phyloP scores from a whole-genome alignment of 1,140 invertebrate species.

The Chelonus insularis region DNA sequence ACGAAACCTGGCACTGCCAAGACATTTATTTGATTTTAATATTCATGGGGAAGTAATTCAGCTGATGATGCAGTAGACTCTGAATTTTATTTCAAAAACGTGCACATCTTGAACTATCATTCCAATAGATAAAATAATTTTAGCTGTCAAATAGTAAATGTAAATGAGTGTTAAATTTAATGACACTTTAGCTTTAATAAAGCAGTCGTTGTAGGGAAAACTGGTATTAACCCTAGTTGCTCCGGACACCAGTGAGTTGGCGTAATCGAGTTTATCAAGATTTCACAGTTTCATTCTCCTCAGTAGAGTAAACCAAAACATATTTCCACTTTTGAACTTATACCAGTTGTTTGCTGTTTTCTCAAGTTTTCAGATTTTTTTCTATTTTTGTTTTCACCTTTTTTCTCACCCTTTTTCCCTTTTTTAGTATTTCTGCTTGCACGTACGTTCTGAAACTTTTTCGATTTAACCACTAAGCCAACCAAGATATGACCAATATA shows the following conservation, averaged over 20 bases:
- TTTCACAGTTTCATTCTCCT: constrained; percentile 35
- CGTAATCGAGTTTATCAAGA: constrained; percentile 38
- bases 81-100: not conserved
- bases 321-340: constrained; percentile 30
- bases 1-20: too few species aligned
- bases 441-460: constrained; percentile 22
- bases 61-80: not conserved
- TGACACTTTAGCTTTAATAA: constrained; percentile 17
- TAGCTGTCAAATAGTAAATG: not conserved
- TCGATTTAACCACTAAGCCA: constrained; percentile 24
- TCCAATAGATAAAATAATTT: not conserved
- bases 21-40: not conserved
- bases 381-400: not conserved
- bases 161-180: constrained; percentile 25
- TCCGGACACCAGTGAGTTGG: constrained; percentile 5
- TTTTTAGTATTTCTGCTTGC: not conserved
- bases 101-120: not conserved
- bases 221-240: constrained; percentile 29
- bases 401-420: not conserved
- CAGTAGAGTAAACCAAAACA: constrained; percentile 27
- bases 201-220: constrained; percentile 19
- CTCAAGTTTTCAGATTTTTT: constrained; percentile 1
- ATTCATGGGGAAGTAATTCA: not conserved
- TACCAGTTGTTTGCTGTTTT: constrained; percentile 21
- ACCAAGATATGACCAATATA: not conserved